Evolutionary conservation across 2,888 invertebrate genomes (phyloP).

Genomic region (Vesta saturnalis): DNA sequence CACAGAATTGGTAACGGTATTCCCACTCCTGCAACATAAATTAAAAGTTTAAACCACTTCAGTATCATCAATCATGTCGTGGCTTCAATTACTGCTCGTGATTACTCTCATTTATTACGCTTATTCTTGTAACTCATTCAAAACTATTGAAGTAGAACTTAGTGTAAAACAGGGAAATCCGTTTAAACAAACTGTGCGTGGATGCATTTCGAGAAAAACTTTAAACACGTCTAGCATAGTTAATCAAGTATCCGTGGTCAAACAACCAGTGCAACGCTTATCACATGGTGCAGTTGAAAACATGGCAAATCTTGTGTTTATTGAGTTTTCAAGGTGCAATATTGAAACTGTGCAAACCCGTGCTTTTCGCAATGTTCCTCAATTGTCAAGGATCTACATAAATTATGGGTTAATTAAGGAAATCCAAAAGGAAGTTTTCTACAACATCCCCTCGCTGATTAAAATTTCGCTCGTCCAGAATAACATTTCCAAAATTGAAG

Average conservation of each 20-base stretch:
- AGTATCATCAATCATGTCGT: too few species aligned
- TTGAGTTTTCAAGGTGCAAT: conserved; percentile 1
- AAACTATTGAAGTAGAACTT: too few species aligned
- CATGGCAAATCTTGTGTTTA: background rate
- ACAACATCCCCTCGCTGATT: background rate
- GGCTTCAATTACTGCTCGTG: too few species aligned
- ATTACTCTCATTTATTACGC: too few species aligned
- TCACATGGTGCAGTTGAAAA: conserved; percentile 3
- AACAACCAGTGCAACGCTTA: conserved; percentile 4
- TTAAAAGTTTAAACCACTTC: too few species aligned
- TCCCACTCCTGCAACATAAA: too few species aligned
- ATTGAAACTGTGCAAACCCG: conserved; percentile 2
- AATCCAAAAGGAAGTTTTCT: conserved; percentile 11
- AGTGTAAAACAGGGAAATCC: too few species aligned
- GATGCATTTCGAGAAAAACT: background rate
- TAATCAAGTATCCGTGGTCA: background rate
- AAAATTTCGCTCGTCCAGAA: conserved; percentile 8
- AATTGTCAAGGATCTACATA: background rate
- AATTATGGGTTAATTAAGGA: background rate
- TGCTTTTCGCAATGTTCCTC: conserved; percentile 13
- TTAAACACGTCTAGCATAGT: background rate
- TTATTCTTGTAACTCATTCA: too few species aligned
- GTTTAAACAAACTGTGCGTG: too few species aligned
- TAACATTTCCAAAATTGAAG: background rate
- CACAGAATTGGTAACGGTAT: too few species aligned